Conservation (phyloP, 2,888 invertebrate genomes). For the Drosophila melanocephala region DNA sequence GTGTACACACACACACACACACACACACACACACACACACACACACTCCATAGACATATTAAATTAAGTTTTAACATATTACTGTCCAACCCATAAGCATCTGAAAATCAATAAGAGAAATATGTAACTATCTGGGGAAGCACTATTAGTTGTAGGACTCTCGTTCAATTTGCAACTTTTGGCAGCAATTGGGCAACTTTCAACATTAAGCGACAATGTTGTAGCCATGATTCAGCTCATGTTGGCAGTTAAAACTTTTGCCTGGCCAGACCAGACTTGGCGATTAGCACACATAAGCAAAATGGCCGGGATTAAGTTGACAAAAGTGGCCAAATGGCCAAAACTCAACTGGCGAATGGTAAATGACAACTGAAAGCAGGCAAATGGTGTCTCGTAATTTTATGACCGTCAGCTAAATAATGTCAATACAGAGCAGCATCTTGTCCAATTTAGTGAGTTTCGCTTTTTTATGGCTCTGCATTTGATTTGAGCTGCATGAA, state of each 20-base stretch:
- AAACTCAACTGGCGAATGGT: conserved; percentile 1
- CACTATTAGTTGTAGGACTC: neutral
- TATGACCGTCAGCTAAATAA: conserved; percentile 32
- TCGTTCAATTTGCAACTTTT: conserved; percentile 11
- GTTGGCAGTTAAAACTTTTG: conserved; percentile 47
- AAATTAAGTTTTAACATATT: neutral
- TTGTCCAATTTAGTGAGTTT: conserved; percentile 34
- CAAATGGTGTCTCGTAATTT: conserved; percentile 22
- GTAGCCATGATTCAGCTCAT: conserved; percentile 12
- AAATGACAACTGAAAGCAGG: conserved; percentile 1
- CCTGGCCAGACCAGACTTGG: conserved; percentile 7
- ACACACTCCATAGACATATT: neutral
- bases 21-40: neutral
- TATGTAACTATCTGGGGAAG: neutral
- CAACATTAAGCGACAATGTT: conserved; percentile 19
- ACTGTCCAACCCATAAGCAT: neutral
- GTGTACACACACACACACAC: neutral
- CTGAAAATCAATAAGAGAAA: conserved; percentile 2
- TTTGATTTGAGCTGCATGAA: conserved; percentile 14
- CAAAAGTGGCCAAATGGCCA: neutral
- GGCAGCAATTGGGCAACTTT: conserved; percentile 37
- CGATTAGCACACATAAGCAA: conserved; percentile 51
- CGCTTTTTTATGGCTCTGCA: conserved; percentile 21
- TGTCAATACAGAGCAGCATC: conserved; percentile 21
- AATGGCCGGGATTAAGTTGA: conserved; percentile 13